Evolutionary conservation across 2,113 vertebrate species (phyloP), one percentile per base, ranked within the genome.

Genomic region (Ovibos moschatus): DNA sequence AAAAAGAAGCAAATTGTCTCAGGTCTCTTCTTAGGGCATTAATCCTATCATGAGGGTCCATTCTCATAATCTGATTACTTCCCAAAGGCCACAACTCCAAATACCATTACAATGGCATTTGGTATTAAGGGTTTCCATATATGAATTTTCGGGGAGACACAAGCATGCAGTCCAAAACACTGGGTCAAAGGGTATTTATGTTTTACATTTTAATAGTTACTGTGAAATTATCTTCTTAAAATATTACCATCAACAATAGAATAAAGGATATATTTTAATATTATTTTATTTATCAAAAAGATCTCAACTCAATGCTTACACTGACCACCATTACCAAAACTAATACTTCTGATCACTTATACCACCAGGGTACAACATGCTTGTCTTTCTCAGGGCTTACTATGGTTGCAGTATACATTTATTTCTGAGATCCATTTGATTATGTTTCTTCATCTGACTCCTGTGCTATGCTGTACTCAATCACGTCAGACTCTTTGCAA

Each of bases 401-500:
- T 4, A 10, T 51, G 23, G 25, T 51, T 62, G 7, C 8, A 90
- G 76, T 94, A 30, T 5, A 76, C 25, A 19, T 11, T 15, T 15
- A 89, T 53, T n/a, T 12, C 16, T 58, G 40, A 57, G 12, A 67
- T 55, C 10, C 33, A n/a, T 64, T 50, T 13, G 21, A 50, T 55
- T 50, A 1, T 79, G 6, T 89, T 28, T 55, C 50, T 21, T 43
- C 25, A 40, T 23, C 19, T 23, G n/a, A 36, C 10, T 40, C n/a
- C 10, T 23, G 10, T 40, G n/a, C 67, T 71, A 21, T 40, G n/a
- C n/a, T 71, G n/a, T 21, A 40, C 9, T 23, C 67, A 71, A 23
- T 12, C n/a, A 23, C 2, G 0, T 23, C n/a, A 23, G 19, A 71
- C 2, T 1, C n/a, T 67, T 10, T 6, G 64, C 64, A 71, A 3